phyloP scores from a whole-genome alignment of 2,888 invertebrate species.

The Baccha elongata region DNA sequence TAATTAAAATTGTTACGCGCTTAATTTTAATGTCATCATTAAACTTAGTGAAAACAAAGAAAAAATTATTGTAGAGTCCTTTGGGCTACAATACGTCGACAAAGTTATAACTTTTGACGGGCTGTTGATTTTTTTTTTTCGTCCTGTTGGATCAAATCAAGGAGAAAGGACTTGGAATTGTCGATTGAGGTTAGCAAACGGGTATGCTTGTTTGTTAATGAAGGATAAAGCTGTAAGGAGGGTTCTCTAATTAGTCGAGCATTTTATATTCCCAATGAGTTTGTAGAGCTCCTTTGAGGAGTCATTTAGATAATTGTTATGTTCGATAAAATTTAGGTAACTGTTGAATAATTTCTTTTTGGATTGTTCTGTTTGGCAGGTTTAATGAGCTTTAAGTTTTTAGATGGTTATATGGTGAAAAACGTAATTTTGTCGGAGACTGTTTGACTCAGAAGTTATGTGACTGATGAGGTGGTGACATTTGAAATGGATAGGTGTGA shows the following conservation, averaged over 20 bases:
- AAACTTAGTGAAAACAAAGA: constrained; percentile 20
- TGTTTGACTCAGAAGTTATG: constrained; percentile 2
- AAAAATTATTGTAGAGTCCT: constrained; percentile 31
- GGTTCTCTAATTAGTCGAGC: constrained; percentile 67
- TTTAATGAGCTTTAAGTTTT: constrained; percentile 44
- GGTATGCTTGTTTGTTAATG: constrained; percentile 71
- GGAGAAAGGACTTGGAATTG: constrained; percentile 65
- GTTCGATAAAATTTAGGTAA: constrained; percentile 48
- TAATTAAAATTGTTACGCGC: constrained; percentile 70
- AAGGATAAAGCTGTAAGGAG: constrained; percentile 63
- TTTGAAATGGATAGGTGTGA: too few species aligned
- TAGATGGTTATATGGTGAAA: constrained; percentile 4
- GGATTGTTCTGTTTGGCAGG: constrained; percentile 12
- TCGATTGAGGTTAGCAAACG: constrained; percentile 73
- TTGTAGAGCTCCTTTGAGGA: constrained; percentile 50
- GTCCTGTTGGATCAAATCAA: constrained; percentile 51
- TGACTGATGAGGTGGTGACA: constrained; percentile 22
- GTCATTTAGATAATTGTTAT: constrained; percentile 71
- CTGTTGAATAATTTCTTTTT: constrained; percentile 27
- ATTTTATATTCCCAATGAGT: constrained; percentile 61
- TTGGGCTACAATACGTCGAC: constrained; percentile 46
- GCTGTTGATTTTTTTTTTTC: constrained; percentile 15
- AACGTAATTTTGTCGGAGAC: not conserved
- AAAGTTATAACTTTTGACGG: constrained; percentile 56
- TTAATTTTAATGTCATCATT: constrained; percentile 73